phyloP scores from a whole-genome alignment of 2,888 invertebrate species.

The Cancer borealis region DNA sequence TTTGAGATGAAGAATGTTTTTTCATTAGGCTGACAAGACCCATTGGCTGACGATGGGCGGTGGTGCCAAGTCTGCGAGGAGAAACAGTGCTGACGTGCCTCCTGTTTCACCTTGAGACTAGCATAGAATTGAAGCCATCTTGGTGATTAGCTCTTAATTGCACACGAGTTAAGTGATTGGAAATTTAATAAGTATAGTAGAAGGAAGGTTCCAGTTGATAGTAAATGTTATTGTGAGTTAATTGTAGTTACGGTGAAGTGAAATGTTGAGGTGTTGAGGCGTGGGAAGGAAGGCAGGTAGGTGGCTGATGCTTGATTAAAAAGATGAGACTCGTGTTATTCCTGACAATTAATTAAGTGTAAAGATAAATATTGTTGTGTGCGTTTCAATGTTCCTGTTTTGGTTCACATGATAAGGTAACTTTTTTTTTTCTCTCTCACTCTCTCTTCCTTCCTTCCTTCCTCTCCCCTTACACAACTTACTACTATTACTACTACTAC shows the following conservation, averaged over 20 bases:
- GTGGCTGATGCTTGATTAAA: not conserved
- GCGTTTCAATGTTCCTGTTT: not conserved
- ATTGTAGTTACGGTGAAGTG: not conserved
- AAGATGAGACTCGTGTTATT: not conserved
- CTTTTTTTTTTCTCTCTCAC: not conserved
- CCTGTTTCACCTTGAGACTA: not conserved
- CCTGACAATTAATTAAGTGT: not conserved
- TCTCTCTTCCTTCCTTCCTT: slow-evolving; percentile 18
- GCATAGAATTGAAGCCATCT: no score
- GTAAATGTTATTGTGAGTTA: not conserved
- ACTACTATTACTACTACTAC: not conserved
- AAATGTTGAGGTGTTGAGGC: not conserved
- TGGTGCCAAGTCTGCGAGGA: slow-evolving; percentile 1
- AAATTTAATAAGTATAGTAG: not conserved
- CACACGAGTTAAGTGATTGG: not conserved
- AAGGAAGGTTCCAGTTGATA: not conserved
- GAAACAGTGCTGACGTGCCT: not conserved
- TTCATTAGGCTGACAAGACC: slow-evolving; percentile 58
- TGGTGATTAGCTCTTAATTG: not conserved
- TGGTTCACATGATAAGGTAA: not conserved
- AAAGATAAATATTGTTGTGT: not conserved
- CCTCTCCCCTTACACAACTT: not conserved
- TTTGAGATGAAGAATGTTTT: slow-evolving; percentile 54
- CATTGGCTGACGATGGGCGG: slow-evolving; percentile 58
- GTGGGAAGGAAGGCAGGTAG: not conserved